Conservation (phyloP, 2,113 vertebrate species). For the Gallinago paraguaiae region DNA sequence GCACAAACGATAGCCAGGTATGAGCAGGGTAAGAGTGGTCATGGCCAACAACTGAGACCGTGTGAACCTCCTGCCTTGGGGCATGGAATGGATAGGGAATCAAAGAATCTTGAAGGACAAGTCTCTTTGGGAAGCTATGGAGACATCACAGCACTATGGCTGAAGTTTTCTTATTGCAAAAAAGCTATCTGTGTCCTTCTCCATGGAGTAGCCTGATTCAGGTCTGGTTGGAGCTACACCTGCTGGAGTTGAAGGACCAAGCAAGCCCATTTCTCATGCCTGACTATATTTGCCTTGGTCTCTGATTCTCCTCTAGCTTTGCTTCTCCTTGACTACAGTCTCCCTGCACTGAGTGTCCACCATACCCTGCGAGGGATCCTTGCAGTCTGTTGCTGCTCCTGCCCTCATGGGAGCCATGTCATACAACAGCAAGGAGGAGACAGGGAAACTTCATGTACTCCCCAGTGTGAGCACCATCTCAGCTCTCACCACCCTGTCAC, state of each 20-base stretch:
- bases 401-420: rapidly evolving
- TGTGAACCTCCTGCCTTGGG: neutral
- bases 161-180: neutral
- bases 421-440: rapidly evolving
- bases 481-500: neutral
- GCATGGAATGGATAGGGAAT: neutral
- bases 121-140: neutral
- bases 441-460: neutral
- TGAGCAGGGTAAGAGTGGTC: neutral
- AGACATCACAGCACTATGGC: neutral
- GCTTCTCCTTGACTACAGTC: neutral
- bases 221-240: neutral
- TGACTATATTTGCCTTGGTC: neutral
- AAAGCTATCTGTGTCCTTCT: neutral
- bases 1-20: neutral
- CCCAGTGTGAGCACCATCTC: neutral
- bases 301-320: neutral
- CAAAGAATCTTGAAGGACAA: neutral
- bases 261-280: neutral
- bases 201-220: neutral
- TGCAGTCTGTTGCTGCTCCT: neutral
- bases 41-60: neutral
- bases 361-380: neutral
- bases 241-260: neutral
- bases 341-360: neutral